These are phyloP conservation scores for Bagarius yarrelli DNA, from an alignment of 2,113 vertebrate species.

Conservation along the genomic window DNA sequence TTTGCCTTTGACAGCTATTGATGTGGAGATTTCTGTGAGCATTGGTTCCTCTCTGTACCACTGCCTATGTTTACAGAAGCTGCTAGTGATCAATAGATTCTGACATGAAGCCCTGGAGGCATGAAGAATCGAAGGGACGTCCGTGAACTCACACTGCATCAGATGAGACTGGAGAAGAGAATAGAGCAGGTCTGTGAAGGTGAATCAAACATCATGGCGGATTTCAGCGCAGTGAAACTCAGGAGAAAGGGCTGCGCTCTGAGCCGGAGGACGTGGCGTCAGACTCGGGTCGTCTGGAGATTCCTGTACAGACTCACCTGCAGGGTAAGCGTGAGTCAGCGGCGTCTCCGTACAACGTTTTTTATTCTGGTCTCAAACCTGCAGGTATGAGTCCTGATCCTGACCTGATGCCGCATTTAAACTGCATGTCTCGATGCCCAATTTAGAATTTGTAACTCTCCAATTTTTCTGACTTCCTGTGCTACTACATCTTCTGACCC, in stretches of 20 bases:
- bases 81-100: constrained; percentile 54
- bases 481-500: too few species aligned
- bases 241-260: constrained; percentile 72
- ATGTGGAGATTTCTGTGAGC: constrained; percentile 58
- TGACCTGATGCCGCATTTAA: neutral
- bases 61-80: constrained; percentile 56
- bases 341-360: neutral
- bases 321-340: constrained; percentile 63
- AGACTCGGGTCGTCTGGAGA: constrained; percentile 70
- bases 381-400: neutral
- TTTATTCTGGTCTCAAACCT: neutral
- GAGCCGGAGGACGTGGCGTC: constrained; percentile 70
- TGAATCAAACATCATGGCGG: constrained; percentile 61
- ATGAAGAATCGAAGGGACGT: constrained; percentile 41
- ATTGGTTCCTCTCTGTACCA: constrained; percentile 44
- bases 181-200: neutral
- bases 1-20: constrained; percentile 51
- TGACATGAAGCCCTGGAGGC: constrained; percentile 42
- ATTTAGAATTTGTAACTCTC: too few species aligned
- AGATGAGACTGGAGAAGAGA: constrained; percentile 16
- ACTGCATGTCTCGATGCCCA: too few species aligned
- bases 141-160: neutral
- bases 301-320: constrained; percentile 74
- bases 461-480: too few species aligned
- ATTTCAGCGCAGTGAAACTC: constrained; percentile 66